phyloP scores from a whole-genome alignment of 2,113 vertebrate species.

The Polyodon spathula region DNA sequence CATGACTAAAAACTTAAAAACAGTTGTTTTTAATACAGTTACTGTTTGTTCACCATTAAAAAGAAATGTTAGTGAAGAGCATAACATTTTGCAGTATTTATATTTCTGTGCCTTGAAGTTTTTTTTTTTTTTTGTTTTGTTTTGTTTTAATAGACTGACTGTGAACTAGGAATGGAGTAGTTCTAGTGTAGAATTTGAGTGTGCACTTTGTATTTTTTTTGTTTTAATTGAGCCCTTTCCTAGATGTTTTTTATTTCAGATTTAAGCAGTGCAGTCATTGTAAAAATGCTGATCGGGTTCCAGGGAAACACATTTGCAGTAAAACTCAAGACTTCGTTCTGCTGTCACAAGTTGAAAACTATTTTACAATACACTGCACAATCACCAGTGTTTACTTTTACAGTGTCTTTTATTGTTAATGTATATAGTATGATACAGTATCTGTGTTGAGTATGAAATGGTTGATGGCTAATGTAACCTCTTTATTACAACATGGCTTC shows the following conservation, averaged over 20 bases:
- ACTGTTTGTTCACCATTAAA: no score
- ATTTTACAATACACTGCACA: conserved; percentile 8
- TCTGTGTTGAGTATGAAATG: not conserved
- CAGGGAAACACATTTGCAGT: conserved; percentile 9
- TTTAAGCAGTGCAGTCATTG: no score
- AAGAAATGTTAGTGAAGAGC: no score
- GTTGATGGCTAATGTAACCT: not conserved
- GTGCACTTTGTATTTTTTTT: not conserved
- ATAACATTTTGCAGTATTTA: conserved; percentile 6
- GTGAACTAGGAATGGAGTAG: not conserved
- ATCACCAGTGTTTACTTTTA: conserved; percentile 7
- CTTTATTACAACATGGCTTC: not conserved
- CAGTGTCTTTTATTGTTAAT: not conserved
- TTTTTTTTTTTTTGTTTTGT: not conserved
- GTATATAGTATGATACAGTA: not conserved
- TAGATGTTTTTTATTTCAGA: not conserved
- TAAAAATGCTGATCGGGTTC: not conserved
- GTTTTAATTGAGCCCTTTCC: not conserved
- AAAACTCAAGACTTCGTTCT: conserved; percentile 4
- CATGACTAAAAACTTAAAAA: no score
- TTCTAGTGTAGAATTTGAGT: not conserved
- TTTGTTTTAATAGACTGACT: conserved; percentile 1
- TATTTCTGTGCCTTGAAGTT: conserved; percentile 5
- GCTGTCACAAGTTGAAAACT: not conserved
- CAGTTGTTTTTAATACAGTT: no score